These are phyloP conservation scores for Mesorhabditis spiculigera DNA, from an alignment of 2,888 invertebrate genomes.

Conservation along the genomic window DNA sequence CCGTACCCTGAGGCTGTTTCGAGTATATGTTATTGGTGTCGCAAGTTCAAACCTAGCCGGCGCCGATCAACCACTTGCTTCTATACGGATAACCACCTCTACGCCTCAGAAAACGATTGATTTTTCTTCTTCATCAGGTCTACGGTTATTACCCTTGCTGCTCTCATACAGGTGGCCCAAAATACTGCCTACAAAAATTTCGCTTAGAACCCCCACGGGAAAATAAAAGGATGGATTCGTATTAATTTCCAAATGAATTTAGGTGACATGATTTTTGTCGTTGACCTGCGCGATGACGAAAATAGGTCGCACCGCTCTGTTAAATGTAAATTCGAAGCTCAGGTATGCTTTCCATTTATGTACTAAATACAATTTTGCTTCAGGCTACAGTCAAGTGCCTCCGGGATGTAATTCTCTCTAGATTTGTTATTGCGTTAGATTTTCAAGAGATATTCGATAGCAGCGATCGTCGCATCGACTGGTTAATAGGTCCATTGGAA, in stretches of 20 bases:
- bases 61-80: too few species aligned
- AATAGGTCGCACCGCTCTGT: constrained; percentile 7
- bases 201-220: too few species aligned
- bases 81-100: too few species aligned
- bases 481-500: constrained; percentile 10
- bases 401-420: constrained; percentile 10
- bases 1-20: too few species aligned
- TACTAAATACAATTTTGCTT: constrained; percentile 18
- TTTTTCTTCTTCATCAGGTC: too few species aligned
- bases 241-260: background rate
- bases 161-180: too few species aligned
- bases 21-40: too few species aligned
- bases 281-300: constrained; percentile 3
- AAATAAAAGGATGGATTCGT: too few species aligned
- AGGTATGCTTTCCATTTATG: constrained; percentile 10
- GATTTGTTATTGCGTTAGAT: constrained; percentile 10
- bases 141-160: too few species aligned
- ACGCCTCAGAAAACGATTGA: too few species aligned
- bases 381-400: constrained; percentile 16
- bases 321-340: constrained; percentile 3
- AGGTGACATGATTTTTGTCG: constrained; percentile 2
- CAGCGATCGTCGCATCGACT: constrained; percentile 12
- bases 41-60: too few species aligned
- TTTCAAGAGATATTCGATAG: constrained; percentile 16
- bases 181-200: too few species aligned